Base-by-base conservation (phyloP, 2,888 invertebrate genomes). In the Hololepta plana region DNA sequence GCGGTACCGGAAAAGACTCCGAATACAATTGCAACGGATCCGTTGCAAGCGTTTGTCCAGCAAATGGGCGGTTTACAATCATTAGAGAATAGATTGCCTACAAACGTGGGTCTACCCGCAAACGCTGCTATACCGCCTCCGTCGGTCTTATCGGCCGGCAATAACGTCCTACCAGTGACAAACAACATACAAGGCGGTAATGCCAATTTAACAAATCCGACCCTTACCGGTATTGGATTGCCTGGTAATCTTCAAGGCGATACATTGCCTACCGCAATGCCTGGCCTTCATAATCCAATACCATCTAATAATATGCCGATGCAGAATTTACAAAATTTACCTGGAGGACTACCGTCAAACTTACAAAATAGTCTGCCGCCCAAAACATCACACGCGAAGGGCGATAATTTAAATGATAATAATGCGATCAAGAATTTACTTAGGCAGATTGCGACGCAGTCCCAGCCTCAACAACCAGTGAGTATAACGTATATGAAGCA, bases 351-450 rank as follows among this genome's bases (percentile, higher is more conserved):
- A 2, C 22, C 33, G 2, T 28, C 26, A 15, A 28, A 23, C 13
- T 24, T 34, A 24, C 34, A 32, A 17, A 7, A 17, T 8, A 17
- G n/a, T n/a, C n/a, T n/a, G n/a, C n/a, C n/a, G n/a, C n/a, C n/a
- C n/a, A n/a, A n/a, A n/a, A n/a, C n/a, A n/a, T n/a, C n/a, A n/a
- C n/a, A n/a, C n/a, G n/a, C n/a, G n/a, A n/a, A n/a, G n/a, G n/a
- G n/a, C n/a, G n/a, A n/a, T n/a, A n/a, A n/a, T n/a, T n/a, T n/a
- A n/a, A 32, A 21, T 6, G 55, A 58, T 12, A 57, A 55, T 28
- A 58, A 60, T 47, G 54, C 62, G 2, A 59, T 64, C 11, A 57
- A 59, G 34, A 60, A 55, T 32, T 45, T 63, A 35, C 38, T 64
- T 20, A 50, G 62, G 25, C 64, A 64, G 36, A 43, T 63, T n/a